Evolutionary conservation across 2,113 vertebrate genomes (phyloP).

Genomic region (Pterocles burchelli): DNA sequence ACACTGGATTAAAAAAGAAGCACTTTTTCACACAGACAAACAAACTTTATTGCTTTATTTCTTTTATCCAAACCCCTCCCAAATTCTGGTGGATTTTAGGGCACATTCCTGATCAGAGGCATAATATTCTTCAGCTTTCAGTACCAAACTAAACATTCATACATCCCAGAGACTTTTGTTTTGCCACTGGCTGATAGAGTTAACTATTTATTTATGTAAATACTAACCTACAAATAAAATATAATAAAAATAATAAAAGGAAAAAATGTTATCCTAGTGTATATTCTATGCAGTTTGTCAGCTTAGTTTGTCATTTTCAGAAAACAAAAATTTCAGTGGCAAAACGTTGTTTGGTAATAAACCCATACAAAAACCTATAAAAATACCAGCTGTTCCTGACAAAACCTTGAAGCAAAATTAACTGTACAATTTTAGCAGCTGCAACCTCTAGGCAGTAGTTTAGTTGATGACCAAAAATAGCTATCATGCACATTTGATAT

Average conservation of each 20-base stretch:
- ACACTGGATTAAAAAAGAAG: not conserved
- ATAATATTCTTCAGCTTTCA: not conserved
- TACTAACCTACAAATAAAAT: not conserved
- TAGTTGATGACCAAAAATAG: not conserved
- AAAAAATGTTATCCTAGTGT: not conserved
- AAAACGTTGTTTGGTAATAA: not conserved
- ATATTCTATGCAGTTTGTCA: not conserved
- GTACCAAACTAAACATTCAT: not conserved
- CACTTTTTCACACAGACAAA: not conserved
- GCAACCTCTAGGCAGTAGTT: not conserved
- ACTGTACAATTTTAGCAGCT: conserved; percentile 4
- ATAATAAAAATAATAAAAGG: not conserved
- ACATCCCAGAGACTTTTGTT: not conserved
- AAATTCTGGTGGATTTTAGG: not conserved
- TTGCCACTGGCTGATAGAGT: not conserved
- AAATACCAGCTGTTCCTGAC: conserved; percentile 18
- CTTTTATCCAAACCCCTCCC: not conserved
- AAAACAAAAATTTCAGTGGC: not conserved
- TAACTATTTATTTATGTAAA: not conserved
- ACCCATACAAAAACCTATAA: not conserved
- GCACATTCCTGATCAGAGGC: not conserved
- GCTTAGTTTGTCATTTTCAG: not conserved
- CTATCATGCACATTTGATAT: not conserved
- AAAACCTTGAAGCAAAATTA: conserved; percentile 11
- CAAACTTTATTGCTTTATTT: not conserved